Evolutionary conservation across 2,113 vertebrate species (phyloP).

Genomic region (Symphodus melops): DNA sequence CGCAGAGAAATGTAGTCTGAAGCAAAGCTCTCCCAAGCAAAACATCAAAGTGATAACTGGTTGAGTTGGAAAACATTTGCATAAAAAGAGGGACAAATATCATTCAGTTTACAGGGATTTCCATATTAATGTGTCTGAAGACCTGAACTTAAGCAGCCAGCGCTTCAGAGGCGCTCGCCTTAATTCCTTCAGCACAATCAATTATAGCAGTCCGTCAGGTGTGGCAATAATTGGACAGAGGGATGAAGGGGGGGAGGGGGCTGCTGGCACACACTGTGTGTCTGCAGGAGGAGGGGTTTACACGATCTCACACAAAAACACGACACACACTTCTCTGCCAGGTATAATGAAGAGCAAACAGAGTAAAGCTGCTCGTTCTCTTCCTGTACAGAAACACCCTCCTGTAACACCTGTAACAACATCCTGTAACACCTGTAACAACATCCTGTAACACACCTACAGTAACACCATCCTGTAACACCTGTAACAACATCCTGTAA

Average conservation of each 20-base stretch:
- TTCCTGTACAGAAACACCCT: slow-evolving; percentile 5
- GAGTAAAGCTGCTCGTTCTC: slow-evolving; percentile 1
- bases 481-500: too few relatives aligned
- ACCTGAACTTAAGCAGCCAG: slow-evolving; percentile 58
- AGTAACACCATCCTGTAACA: slow-evolving; percentile 9
- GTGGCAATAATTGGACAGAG: slow-evolving; percentile 62
- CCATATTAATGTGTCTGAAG: slow-evolving; percentile 69
- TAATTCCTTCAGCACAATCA: slow-evolving; percentile 63
- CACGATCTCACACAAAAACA: slow-evolving; percentile 27
- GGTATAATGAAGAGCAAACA: slow-evolving; percentile 5
- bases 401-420: neutral
- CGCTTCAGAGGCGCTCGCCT: slow-evolving; percentile 49
- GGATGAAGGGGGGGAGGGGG: slow-evolving; percentile 24
- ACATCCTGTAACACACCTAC: too few relatives aligned
- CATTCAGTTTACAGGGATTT: slow-evolving; percentile 72
- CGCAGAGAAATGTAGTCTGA: slow-evolving; percentile 24
- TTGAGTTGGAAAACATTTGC: slow-evolving; percentile 46
- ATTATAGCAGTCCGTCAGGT: slow-evolving; percentile 70
- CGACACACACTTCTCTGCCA: slow-evolving; percentile 7
- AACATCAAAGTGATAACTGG: slow-evolving; percentile 59
- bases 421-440: too few relatives aligned
- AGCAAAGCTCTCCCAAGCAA: slow-evolving; percentile 46
- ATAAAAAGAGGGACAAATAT: slow-evolving; percentile 62
- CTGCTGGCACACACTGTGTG: neutral
- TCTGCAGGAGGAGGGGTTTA: slow-evolving; percentile 17